Conservation (phyloP, 1,140 invertebrate genomes). For the Leptinotarsa defecta region DNA sequence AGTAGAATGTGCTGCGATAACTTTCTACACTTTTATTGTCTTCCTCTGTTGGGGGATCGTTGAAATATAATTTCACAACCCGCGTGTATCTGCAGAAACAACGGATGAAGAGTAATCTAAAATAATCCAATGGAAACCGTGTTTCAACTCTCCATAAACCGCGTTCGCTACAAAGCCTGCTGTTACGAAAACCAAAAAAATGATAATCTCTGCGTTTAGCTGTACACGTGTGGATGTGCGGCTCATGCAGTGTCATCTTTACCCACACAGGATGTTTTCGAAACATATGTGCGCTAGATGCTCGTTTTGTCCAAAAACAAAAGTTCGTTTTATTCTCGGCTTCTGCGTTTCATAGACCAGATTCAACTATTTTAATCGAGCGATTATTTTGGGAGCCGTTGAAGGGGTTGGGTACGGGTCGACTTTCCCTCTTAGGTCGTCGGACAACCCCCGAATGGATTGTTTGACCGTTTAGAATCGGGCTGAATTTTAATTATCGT, state of each 20-base stretch:
- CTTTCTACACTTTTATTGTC: too few relatives aligned
- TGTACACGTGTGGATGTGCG: neutral
- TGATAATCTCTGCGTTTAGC: neutral
- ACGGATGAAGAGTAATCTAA: neutral
- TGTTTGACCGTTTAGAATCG: too few relatives aligned
- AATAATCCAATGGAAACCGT: neutral
- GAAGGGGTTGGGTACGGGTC: too few relatives aligned
- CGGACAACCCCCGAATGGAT: too few relatives aligned
- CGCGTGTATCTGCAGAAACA: too few relatives aligned
- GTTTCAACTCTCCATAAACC: neutral
- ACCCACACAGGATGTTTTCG: conserved; percentile 3
- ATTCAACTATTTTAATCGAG: too few relatives aligned
- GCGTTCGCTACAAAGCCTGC: neutral
- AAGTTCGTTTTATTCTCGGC: neutral
- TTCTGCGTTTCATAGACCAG: neutral
- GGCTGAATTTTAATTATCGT: too few relatives aligned
- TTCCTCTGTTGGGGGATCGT: too few relatives aligned
- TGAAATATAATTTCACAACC: too few relatives aligned
- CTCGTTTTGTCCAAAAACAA: conserved; percentile 2
- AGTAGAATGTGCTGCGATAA: too few relatives aligned
- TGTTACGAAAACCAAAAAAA: neutral
- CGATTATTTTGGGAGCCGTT: too few relatives aligned
- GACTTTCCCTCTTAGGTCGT: too few relatives aligned
- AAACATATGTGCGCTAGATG: neutral
- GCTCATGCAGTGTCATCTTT: conserved; percentile 2